Percentiles rank a stretch among this genome's conserved stretches.
Evolutionary conservation across 2,113 vertebrate genomes (phyloP).

Genomic region (Sardina pilchardus): DNA sequence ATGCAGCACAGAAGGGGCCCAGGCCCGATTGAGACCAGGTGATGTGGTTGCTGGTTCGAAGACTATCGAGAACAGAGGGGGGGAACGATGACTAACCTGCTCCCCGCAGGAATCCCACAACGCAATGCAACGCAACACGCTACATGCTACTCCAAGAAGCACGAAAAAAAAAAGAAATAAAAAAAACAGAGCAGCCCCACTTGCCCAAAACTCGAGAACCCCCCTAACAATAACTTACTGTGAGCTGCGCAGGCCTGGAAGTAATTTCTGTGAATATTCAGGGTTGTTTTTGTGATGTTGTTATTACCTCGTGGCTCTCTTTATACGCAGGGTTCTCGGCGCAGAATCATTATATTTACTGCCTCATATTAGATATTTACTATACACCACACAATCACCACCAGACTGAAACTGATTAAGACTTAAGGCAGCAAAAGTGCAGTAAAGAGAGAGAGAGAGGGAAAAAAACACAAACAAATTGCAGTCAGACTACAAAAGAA

Average conservation of each 20-base stretch:
- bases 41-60: background rate
- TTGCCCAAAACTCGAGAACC: background rate
- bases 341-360: background rate
- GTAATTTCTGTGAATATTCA: background rate
- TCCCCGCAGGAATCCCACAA: background rate
- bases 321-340: background rate
- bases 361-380: slow-evolving; percentile 5
- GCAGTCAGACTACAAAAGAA: background rate
- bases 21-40: slow-evolving; percentile 4
- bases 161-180: background rate
- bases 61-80: background rate
- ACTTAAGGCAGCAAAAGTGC: background rate
- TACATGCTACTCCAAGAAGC: background rate
- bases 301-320: background rate
- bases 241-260: slow-evolving; percentile 4
- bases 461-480: background rate
- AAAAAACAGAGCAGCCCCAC: background rate
- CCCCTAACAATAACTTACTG: slow-evolving; percentile 6
- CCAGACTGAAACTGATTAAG: slow-evolving; percentile 2
- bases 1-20: background rate
- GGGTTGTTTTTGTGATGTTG: background rate
- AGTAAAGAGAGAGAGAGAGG: background rate
- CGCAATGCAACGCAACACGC: background rate
- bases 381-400: background rate
- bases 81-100: background rate